Base-by-base conservation (phyloP, 2,888 invertebrate species). In the Cryptops parisi region DNA sequence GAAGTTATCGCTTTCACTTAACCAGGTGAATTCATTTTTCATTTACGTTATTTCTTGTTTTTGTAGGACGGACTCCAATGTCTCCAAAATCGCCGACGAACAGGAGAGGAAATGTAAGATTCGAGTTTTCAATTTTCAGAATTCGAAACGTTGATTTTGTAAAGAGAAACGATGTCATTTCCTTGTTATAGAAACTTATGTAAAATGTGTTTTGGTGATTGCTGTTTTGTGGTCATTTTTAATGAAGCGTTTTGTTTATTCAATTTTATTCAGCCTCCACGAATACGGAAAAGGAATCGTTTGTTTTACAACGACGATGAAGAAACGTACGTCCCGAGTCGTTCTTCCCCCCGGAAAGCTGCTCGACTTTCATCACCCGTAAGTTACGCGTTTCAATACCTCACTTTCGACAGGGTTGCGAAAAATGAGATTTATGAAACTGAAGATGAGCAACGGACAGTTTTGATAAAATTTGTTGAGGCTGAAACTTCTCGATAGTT, bases 241-340 rank as follows among this genome's bases (percentile, higher is more conserved):
- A 22, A 21, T 26, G 23, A 6, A n/a, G 17, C n/a, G 15, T 47
- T 3, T 9, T 12, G 3, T 47, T 52, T 50, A 27, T 43, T 24
- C 54, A 56, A 51, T 46, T 56, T 23, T 47, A 57, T 60, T 6
- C 59, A 69, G 69, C 90, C 90, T 52, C 87, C 85, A 3, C 76
- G 91, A 55, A 88, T 89, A 60, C 76, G 90, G 26, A 91, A 90
- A 69, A 84, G 86, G 65, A 91, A 91, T 68, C 78, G 81, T 63
- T 74, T 89, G 53, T 90, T 90, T 67, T 90, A 81, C 69, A 89
- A 90, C 68, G 90, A 91, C 68, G 84, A 88, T 27, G 52, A 57
- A 53, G 56, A 57, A 44, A 45, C 55, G 38, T 45, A 26, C 38
- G 26, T 38, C 27, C 48, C 54, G 12, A 21, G 26, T 63, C 73